Conservation (phyloP, 2,113 vertebrate genomes). For the Lepus timidus region DNA sequence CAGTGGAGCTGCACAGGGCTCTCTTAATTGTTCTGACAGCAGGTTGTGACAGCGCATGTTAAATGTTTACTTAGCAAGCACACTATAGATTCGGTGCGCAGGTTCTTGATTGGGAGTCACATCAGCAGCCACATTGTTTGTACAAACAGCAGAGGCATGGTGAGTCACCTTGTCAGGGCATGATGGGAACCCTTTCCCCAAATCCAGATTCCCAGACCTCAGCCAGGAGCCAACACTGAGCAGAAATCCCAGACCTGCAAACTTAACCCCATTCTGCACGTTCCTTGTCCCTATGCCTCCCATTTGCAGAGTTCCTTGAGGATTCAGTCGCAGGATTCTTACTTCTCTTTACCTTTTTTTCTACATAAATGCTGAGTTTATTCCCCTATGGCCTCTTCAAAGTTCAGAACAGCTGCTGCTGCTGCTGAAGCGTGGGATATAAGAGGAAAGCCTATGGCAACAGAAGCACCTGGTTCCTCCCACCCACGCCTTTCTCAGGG, state of each 20-base stretch:
- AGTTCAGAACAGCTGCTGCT: not conserved
- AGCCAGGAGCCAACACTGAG: not conserved
- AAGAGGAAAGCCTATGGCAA: not conserved
- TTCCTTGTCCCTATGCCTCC: not conserved
- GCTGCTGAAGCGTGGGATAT: not conserved
- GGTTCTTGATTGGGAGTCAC: not conserved
- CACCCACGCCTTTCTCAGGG: conserved; percentile 73
- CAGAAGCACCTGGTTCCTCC: not conserved
- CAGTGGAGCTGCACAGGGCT: not conserved
- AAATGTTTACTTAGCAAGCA: not conserved
- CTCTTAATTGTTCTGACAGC: not conserved
- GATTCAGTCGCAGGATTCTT: not conserved
- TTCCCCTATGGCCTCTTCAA: not conserved
- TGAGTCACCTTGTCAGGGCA: not conserved
- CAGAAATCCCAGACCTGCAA: not conserved
- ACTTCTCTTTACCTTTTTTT: not conserved
- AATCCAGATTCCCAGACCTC: not conserved
- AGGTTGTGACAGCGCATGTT: not conserved
- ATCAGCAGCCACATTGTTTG: not conserved
- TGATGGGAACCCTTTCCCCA: not conserved
- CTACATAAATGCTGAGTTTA: not conserved
- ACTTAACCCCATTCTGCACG: not conserved
- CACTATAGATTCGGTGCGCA: not conserved
- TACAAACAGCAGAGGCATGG: not conserved
- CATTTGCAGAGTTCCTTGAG: not conserved